Conservation (phyloP, 1,140 invertebrate genomes). For the Chionoecetes opilio region DNA sequence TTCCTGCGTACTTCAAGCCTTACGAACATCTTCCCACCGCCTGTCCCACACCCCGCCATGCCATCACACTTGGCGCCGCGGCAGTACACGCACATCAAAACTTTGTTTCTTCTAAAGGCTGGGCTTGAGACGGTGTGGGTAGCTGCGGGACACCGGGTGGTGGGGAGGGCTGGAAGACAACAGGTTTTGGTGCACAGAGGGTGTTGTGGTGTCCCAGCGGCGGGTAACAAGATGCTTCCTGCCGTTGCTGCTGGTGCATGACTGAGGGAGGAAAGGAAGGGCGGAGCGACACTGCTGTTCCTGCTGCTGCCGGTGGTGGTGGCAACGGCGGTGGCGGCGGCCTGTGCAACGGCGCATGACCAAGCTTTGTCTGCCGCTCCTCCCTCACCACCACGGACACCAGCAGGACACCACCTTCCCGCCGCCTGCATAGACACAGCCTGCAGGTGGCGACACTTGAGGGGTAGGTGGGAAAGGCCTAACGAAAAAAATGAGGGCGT, state of each 20-base stretch:
- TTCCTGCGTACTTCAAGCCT: neutral
- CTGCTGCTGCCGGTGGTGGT: slow-evolving; percentile 37
- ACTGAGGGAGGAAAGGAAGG: slow-evolving; percentile 52
- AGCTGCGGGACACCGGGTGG: neutral
- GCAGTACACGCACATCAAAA: neutral
- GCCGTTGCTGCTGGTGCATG: slow-evolving; percentile 56
- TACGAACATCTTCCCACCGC: neutral
- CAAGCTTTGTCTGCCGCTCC: slow-evolving; percentile 45
- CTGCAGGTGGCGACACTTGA: neutral
- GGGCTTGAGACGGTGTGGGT: neutral
- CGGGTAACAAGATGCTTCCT: slow-evolving; percentile 53
- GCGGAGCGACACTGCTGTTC: slow-evolving; percentile 48
- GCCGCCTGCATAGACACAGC: neutral
- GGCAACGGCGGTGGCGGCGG: slow-evolving; percentile 20
- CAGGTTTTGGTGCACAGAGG: slow-evolving; percentile 33
- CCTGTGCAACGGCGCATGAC: slow-evolving; percentile 51
- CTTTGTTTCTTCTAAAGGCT: neutral
- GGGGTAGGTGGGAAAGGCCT: neutral
- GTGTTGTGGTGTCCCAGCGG: slow-evolving; percentile 32
- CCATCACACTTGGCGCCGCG: slow-evolving; percentile 8
- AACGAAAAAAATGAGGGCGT: neutral
- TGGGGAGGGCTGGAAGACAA: neutral
- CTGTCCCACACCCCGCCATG: neutral
- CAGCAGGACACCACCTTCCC: slow-evolving; percentile 10
- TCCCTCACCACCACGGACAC: slow-evolving; percentile 28